Evolutionary conservation across 2,113 vertebrate species (phyloP), one percentile per base, ranked within the genome.

Genomic region (Orcinus orca): DNA sequence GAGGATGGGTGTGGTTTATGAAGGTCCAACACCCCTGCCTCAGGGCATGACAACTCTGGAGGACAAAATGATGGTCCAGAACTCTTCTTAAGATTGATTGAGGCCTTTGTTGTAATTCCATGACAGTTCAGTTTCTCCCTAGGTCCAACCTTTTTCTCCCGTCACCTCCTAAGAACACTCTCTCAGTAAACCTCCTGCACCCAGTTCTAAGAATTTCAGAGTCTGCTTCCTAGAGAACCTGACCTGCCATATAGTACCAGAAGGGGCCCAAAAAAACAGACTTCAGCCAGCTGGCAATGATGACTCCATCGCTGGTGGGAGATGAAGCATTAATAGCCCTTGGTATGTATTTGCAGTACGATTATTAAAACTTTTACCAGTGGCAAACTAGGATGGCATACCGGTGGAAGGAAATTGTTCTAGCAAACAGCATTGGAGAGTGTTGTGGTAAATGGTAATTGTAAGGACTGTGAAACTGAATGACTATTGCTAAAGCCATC

Each of bases 171-270:
- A 36, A 76, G 36, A 70, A 14, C 6, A 84, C 2, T 38, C 17
- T 74, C 63, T 23, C 33, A 47, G 31, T 68, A 93, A 90, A 85
- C 25, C 33, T 83, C 23, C 58, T 65, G 50, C 9, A 33, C 14
- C 36, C 20, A 96, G 47, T 84, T 74, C 77, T 88, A 80, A 65
- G 81, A 38, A 91, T 80, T 84, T 79, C 58, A 91, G 36, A 85
- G 62, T 81, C 41, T 91, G 41, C 86, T 71, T 93, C 93, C 77
- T 89, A 76, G 79, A 60, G 60, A 96, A 92, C 4, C 70, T 96
- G 71, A 92, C 83, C 77, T 76, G 29, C 60, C 55, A 81, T 83
- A 76, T 71, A 36, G 87, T 80, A 91, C 41, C 67, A 95, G 62
- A 86, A 92, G n/a, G 65, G 5, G 33, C 36, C 50, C 6, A 60